A percentile compares a stretch with the other conserved stretches of the same genome.
Evolutionary conservation across 2,797 vertebrate genomes (phyloP).

Genomic region (Rhyacichthys aspro): DNA sequence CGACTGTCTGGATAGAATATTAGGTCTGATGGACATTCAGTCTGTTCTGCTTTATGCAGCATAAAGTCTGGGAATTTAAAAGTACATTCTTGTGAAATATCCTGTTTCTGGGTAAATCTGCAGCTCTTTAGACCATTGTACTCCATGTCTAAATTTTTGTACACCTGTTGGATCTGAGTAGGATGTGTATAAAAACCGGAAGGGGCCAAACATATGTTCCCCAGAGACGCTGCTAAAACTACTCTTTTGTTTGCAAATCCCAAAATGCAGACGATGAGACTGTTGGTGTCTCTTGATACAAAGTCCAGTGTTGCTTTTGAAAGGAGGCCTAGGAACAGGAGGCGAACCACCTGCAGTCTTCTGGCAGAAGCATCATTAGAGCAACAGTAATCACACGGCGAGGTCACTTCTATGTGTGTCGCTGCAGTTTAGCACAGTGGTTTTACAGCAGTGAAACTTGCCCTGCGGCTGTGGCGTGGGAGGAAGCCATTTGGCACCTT

Average conservation of each 20-base stretch:
- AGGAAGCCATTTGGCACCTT: constrained; percentile 57
- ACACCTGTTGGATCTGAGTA: neutral
- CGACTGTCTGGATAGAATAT: constrained; percentile 8
- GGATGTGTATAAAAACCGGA: constrained; percentile 1
- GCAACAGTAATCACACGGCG: constrained; percentile 18
- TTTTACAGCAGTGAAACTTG: constrained; percentile 37
- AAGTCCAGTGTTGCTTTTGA: neutral
- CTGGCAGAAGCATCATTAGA: constrained; percentile 1
- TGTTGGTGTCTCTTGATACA: constrained; percentile 21
- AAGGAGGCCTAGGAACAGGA: constrained; percentile 11
- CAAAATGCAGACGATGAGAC: constrained; percentile 13
- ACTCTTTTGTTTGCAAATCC: constrained; percentile 19
- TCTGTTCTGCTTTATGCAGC: constrained; percentile 40
- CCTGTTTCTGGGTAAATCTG: constrained; percentile 23
- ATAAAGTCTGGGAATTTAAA: constrained; percentile 34
- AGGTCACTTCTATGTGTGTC: constrained; percentile 23
- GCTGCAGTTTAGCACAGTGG: constrained; percentile 1
- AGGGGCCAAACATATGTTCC: constrained; percentile 39
- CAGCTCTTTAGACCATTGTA: constrained; percentile 20
- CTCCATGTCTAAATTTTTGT: neutral
- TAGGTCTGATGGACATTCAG: constrained; percentile 47
- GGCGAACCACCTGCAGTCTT: constrained; percentile 40
- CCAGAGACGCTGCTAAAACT: constrained; percentile 14
- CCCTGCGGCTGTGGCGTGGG: constrained; percentile 42
- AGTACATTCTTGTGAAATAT: constrained; percentile 30